Base-by-base conservation (phyloP, 2,888 invertebrate species). In the Acronicta aceris region DNA sequence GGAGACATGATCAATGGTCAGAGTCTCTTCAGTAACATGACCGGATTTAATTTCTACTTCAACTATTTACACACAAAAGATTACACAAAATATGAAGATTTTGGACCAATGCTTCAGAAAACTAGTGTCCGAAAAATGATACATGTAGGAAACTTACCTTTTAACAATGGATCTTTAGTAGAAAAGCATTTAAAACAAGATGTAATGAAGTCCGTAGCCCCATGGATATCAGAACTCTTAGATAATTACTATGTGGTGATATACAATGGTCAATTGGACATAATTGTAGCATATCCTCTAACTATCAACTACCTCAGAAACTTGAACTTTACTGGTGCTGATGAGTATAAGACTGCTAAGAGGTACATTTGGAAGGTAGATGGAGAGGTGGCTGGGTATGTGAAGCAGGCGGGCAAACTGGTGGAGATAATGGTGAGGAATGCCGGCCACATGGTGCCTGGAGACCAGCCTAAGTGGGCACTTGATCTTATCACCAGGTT, bases 221-320 rank as follows among this genome's bases (percentile, higher is more conserved):
- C 96, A 0, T 96, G 96, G 95, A 92, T 98, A 57, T 94, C 96
- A 0, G 96, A 96, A 75, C 89, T 98, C 0, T 84, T 97, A 0
- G 93, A 96, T 40, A 89, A 96, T 75, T 97, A 97, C 80, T 94
- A 95, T 85, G 96, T 98, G 15, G 95, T 98, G 46, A 95, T 98
- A 64, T 99, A 98, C 87, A 98, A 97, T 84, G 99, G 99, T 0
- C 98, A 99, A 84, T 86, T 99, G 70, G 99, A 99, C 86, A 97
- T 99, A 13, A 98, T 98, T 69, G 97, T 98, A 0, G 98, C 98
- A 0, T 98, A 98, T 89, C 98, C 98, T 0, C 85, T 98, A 51
- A 98, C 98, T 0, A 95, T 97, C 17, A 97, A 97, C 83, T 98
- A 97, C 86, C 89, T 99, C 33, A 94, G 95, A 70, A 95, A 96